Evolutionary conservation across 2,888 invertebrate species (phyloP), one percentile per base, ranked within the genome.

Genomic region (Drosophila siamana): DNA sequence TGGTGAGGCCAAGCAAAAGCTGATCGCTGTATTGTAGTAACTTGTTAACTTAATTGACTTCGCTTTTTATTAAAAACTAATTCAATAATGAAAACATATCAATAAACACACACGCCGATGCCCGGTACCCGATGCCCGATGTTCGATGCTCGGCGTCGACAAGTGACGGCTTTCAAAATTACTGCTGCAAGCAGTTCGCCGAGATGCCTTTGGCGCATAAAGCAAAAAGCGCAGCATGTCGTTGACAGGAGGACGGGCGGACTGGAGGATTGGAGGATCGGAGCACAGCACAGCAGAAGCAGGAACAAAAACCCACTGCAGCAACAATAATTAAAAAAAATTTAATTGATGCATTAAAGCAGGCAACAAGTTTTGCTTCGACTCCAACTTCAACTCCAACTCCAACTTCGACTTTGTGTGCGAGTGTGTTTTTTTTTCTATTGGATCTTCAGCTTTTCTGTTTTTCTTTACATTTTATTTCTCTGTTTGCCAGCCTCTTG

Each of bases 81-180:
- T 88, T 86, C 86, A 88, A 88, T 85, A 85, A 85, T 88, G 80
- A 88, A 85, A 81, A 85, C 89, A 85, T 85, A 88, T 88, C 84
- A 88, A 85, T 88, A 86, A 69, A 70, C 55, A 50, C 86, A 82
- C 86, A 85, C 73, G 62, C 64, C 48, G 69, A 68, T 60, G 64
- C 55, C 28, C 52, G n/a, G n/a, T n/a, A n/a, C n/a, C n/a, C n/a
- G n/a, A n/a, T n/a, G n/a, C n/a, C n/a, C n/a, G n/a, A n/a, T n/a
- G n/a, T n/a, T n/a, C 48, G 69, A 68, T 60, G 64, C 55, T 19
- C 52, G 52, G 28, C 67, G 84, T 63, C 65, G 73, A 70, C 74
- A 70, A 67, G 68, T 71, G 82, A 81, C 62, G 80, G 81, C 80
- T 86, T 86, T 81, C 87, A 81, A 82, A 82, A 82, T 71, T 74